Evolutionary conservation across 37 sponge, comb jelly and placozoan species (phyloP).

Genomic region (Agelas oroides): DNA sequence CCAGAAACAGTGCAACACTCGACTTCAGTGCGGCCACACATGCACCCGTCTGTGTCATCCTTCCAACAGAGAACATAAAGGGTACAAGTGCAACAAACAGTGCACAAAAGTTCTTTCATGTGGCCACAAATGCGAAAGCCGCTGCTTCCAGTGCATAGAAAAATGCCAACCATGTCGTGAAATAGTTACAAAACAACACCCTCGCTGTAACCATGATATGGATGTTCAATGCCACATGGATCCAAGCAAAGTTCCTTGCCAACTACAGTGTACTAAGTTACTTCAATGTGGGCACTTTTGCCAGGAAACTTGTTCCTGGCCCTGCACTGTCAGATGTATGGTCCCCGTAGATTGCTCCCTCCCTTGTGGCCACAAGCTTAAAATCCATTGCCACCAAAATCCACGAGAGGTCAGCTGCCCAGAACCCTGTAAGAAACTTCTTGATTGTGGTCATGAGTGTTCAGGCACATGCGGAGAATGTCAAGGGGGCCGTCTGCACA

Average conservation of each 20-base stretch:
- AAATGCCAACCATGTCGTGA: slow-evolving; percentile 66
- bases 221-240: slow-evolving; percentile 37
- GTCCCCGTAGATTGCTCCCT: slow-evolving; percentile 27
- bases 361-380: slow-evolving; percentile 70
- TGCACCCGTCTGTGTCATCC: slow-evolving; percentile 82
- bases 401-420: slow-evolving; percentile 36
- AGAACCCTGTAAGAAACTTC: slow-evolving; percentile 32
- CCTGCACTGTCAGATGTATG: slow-evolving; percentile 55
- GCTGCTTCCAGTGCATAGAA: slow-evolving; percentile 67
- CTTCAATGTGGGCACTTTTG: slow-evolving; percentile 87
- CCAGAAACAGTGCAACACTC: slow-evolving; percentile 38
- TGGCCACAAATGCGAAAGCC: slow-evolving; percentile 73
- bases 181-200: slow-evolving; percentile 43
- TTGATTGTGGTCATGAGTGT: slow-evolving; percentile 82
- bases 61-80: slow-evolving; percentile 63
- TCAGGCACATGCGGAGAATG: slow-evolving; percentile 77
- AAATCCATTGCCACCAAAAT: slow-evolving; percentile 29
- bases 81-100: slow-evolving; percentile 51
- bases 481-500: slow-evolving; percentile 77
- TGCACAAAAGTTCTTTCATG: slow-evolving; percentile 68
- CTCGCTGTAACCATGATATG: slow-evolving; percentile 62
- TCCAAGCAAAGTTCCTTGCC: slow-evolving; percentile 38
- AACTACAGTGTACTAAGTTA: slow-evolving; percentile 47
- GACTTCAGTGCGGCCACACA: slow-evolving; percentile 82
- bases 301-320: slow-evolving; percentile 58